Base-by-base conservation (phyloP, 2,113 vertebrate species). In the Rutilus rutilus region DNA sequence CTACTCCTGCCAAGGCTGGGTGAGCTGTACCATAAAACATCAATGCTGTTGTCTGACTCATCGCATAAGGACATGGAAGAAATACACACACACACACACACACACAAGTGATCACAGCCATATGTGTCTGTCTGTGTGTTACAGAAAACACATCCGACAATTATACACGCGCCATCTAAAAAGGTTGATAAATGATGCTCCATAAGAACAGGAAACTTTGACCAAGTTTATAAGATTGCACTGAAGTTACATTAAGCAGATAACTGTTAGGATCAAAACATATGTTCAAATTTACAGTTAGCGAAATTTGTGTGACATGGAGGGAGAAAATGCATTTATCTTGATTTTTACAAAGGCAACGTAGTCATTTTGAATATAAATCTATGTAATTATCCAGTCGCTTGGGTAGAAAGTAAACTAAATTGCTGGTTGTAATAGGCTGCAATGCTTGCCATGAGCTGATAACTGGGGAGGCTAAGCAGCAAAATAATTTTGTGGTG, bases 221-320 rank as follows among this genome's bases (percentile, higher is more conserved):
- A 90, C 89, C 85, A 62, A 86, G 78, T 90, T 93, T 92, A 93
- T 93, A 92, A 91, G 87, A 92, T 93, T 93, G 92, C 86, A 89
- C 88, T 90, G 77, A 86, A 78, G 87, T 90, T 89, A 64, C 89
- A 89, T 90, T 91, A 89, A 92, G 93, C 91, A 90, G 85, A 85
- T 78, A 45, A 85, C 91, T 85, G 93, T 91, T 87, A 86, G 82
- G 86, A 87, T 89, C 78, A 93, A 93, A 93, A 94, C 91, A 93
- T 91, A 93, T 88, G 92, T 92, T 93, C 87, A 60, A 42, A 84
- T 89, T 87, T 87, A 75, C 80, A 82, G 91, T 88, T 91, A 91
- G 91, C 88, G 92, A 86, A 93, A 93, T 92, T 73, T 91, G 90
- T 88, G 87, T 80, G 2, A 88, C 87, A 86, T 57, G 87, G 90